These are phyloP conservation scores for Acanthoscelides obtectus DNA, from an alignment of 2,888 invertebrate species.

Conservation along the genomic window DNA sequence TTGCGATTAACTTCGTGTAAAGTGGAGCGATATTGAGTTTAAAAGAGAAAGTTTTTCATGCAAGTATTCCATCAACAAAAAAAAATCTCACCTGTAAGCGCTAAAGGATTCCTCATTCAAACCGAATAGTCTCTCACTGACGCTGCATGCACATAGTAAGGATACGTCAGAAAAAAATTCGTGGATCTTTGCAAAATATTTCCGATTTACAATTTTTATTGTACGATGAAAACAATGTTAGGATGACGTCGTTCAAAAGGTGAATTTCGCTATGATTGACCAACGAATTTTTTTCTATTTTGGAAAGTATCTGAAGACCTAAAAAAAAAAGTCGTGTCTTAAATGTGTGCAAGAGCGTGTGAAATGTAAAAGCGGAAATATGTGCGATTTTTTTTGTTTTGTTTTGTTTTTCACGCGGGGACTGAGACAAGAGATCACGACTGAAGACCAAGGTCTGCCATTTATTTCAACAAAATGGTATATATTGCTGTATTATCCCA, in stretches of 20 bases:
- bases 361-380: background rate
- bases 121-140: slow-evolving; percentile 76
- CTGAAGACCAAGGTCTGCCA: no score
- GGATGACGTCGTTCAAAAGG: background rate
- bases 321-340: background rate
- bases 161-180: slow-evolving; percentile 8
- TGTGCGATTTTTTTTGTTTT: no score
- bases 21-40: slow-evolving; percentile 5
- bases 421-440: no score
- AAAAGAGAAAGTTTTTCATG: slow-evolving; percentile 6
- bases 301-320: background rate
- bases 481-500: no score
- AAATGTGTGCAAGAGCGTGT: background rate
- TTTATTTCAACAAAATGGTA: no score
- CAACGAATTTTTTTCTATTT: background rate
- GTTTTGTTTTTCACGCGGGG: no score
- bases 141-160: slow-evolving; percentile 64
- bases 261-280: background rate
- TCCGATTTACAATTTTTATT: background rate
- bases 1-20: no score
- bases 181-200: background rate
- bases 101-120: slow-evolving; percentile 73
- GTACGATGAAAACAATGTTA: no score
- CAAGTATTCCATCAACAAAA: background rate
- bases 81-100: slow-evolving; percentile 55